Conservation (phyloP, 2,888 invertebrate genomes). For the Achlya flavicornis region DNA sequence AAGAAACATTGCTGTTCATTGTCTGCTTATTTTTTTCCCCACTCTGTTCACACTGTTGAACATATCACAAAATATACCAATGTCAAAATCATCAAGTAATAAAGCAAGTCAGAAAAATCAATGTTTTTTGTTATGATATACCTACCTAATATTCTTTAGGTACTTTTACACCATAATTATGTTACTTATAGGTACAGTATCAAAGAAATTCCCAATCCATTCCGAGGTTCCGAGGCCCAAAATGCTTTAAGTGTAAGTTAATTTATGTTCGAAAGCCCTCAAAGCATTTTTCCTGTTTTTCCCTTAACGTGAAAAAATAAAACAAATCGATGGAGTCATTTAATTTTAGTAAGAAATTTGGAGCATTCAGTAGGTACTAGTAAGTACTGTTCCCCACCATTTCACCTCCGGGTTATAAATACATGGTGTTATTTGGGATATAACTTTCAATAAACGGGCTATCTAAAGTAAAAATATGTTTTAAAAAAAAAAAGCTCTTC, state of each 20-base stretch:
- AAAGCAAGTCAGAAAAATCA: no score
- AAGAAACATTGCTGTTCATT: no score
- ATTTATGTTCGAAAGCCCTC: constrained; percentile 7
- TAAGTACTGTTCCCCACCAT: neutral
- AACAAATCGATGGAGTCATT: neutral
- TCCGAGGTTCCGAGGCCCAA: neutral
- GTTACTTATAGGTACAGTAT: neutral
- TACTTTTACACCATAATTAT: constrained; percentile 7
- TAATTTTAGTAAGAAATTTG: neutral
- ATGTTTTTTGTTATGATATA: no score
- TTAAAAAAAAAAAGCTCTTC: no score
- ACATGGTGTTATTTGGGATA: no score
- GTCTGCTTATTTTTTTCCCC: no score
- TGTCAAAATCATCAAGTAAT: no score
- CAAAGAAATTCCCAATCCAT: constrained; percentile 5
- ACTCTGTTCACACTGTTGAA: no score
- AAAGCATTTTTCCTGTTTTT: constrained; percentile 11
- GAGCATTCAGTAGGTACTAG: neutral
- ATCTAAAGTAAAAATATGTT: no score
- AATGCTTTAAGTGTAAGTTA: constrained; percentile 10
- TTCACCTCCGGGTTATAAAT: no score
- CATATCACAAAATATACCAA: no score
- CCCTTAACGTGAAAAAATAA: neutral
- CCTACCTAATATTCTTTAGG: neutral
- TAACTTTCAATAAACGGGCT: no score